A percentile compares a stretch with the other conserved stretches of the same genome.
Evolutionary conservation across 2,888 invertebrate species (phyloP).

Genomic region (Eledona agricola): DNA sequence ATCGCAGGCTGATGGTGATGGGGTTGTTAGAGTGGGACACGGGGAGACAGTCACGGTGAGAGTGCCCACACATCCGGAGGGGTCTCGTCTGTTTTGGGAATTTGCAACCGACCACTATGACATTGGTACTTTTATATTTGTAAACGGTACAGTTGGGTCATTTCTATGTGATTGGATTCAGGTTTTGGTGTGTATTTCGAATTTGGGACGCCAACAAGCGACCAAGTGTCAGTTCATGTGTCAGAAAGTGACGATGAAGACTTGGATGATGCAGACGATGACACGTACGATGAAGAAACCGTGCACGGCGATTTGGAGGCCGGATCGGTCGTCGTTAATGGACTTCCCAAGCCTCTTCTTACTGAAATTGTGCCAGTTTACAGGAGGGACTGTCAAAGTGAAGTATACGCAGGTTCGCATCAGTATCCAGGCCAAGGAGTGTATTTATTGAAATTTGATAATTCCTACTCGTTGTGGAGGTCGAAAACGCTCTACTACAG

Average conservation of each 20-base stretch:
- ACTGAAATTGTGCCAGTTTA: conserved; percentile 95
- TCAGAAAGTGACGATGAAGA: conserved; percentile 96
- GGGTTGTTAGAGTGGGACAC: conserved; percentile 92
- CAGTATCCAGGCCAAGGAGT: conserved; percentile 97
- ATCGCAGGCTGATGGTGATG: conserved; percentile 79
- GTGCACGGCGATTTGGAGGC: conserved; percentile 70
- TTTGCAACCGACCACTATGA: conserved; percentile 99
- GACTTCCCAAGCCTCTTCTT: conserved; percentile 66
- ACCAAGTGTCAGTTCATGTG: conserved; percentile 91
- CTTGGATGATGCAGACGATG: conserved; percentile 65
- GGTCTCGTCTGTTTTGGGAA: conserved; percentile 96
- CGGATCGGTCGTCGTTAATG: conserved; percentile 55
- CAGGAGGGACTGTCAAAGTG: conserved; percentile 94
- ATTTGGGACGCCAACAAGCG: conserved; percentile 89
- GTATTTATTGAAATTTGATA: conserved; percentile 98
- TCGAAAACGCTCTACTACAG: conserved; percentile 99
- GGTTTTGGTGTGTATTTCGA: conserved; percentile 98
- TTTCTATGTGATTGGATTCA: conserved; percentile 51
- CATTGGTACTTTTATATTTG: conserved; percentile 69
- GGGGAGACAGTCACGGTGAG: conserved; percentile 97
- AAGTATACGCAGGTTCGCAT: conserved; percentile 98
- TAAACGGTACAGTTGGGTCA: conserved; percentile 2
- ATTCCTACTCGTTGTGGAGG: conserved; percentile 98
- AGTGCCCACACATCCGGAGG: conserved; percentile 95
- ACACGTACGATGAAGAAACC: conserved; percentile 64